Evolutionary conservation across 2,797 vertebrate genomes (phyloP), one percentile per base, ranked within the genome.

Genomic region (Sternotherus odoratus): DNA sequence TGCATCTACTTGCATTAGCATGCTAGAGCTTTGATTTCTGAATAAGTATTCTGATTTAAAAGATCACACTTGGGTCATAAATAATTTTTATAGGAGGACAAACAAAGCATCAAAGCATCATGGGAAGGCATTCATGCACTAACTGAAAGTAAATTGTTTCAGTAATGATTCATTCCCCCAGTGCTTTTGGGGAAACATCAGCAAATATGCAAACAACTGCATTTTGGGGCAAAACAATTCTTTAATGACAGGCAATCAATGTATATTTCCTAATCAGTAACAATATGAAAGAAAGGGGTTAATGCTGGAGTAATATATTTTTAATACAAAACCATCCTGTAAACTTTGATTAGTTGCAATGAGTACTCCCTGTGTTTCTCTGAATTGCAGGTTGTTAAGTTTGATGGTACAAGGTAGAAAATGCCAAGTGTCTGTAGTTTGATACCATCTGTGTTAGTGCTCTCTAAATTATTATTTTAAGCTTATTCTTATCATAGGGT

Each of bases 11-110:
- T 98, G 97, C 98, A 98, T 98, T 98, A 98, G 97, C 96, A 97
- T 98, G 98, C 98, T 97, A 97, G 98, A 98, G 98, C 98, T 98
- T 98, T 98, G 98, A 98, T 99, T 99, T 99, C 98, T 97, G 95
- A 98, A 98, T 98, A 98, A 98, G 98, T 98, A 98, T 98, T 98
- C 98, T 98, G 98, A 98, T 98, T 98, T 98, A 98, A 98, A 98
- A 98, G 98, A 98, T 98, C 98, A 98, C 97, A 98, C 87, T 97
- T 97, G 96, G 98, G 97, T 98, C 98, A 98, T 98, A 98, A 98
- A 98, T 98, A 98, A 98, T 98, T 98, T 98, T 98, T 98, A 98
- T 98, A 98, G 98, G 97, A 98, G 98, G 98, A 98, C 98, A 98
- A 98, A 98, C 98, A 98, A 98, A 98, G 97, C 97, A 97, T 98